Base-by-base conservation (phyloP, 1,140 invertebrate species). In the Drosophila jambulina region DNA sequence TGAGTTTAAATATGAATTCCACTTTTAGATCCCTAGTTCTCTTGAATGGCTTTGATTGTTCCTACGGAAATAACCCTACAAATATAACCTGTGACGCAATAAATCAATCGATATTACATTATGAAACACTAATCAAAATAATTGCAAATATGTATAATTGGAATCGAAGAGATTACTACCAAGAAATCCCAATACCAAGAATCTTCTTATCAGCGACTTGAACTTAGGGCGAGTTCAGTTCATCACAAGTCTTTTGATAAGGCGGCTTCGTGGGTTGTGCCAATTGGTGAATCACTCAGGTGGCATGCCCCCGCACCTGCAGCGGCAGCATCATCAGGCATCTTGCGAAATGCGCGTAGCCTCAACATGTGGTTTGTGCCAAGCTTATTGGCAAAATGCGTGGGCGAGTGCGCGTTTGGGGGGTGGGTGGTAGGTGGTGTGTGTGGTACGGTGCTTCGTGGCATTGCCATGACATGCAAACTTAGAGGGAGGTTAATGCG, bases 291-390 rank as follows among this genome's bases (percentile, higher is more conserved):
- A 78, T 85, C 82, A 81, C 64, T 74, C 78, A 75, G 64, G 72
- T 84, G 71, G 70, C 54, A 58, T 36, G 36, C 46, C 61, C 64
- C 69, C 71, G 69, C 46, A 49, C 23, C 46, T n/a, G 46, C 43
- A 72, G 27, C 42, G 19, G 43, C 65, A 71, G 21, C 43, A 53
- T 32, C 51, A 54, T 34, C 29, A 17, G 25, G 15, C 65, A 12
- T 32, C 42, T 68, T 54, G 67, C 68, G 84, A 84, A 88, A 78
- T 90, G 84, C 84, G 85, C 84, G 84, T 87, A 61, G 80, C 84
- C 74, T 84, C 84, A 87, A 87, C 84, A 87, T 87, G 84, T 87
- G 84, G 84, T 87, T 87, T 84, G 65, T 62, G 54, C 43, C 59
- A 38, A 62, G 54, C 68, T 71, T 72, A 75, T 63, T 79, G 70